These are phyloP conservation scores for Orientallactaga sibirica DNA, from an alignment of 2,797 vertebrate species.

Conservation along the genomic window DNA sequence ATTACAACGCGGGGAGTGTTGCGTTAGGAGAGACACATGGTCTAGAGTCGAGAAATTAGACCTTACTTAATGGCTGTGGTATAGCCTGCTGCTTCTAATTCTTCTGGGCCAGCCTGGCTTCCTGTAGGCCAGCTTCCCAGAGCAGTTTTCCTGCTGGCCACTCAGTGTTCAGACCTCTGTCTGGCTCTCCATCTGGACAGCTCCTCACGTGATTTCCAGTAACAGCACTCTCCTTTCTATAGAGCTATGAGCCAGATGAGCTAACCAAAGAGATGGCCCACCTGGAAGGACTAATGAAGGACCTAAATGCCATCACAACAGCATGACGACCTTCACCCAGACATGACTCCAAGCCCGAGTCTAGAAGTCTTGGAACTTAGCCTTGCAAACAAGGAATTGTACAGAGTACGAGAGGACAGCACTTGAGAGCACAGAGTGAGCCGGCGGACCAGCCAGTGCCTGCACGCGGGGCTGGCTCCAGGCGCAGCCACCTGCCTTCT, in stretches of 20 bases:
- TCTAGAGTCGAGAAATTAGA: not conserved
- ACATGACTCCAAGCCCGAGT: slow-evolving; percentile 75
- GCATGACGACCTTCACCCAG: slow-evolving; percentile 89
- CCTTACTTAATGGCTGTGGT: not conserved
- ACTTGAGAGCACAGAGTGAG: slow-evolving; percentile 66
- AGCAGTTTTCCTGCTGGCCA: slow-evolving; percentile 66
- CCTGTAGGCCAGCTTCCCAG: not conserved
- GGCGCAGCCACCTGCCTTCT: slow-evolving; percentile 74
- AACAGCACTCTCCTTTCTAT: slow-evolving; percentile 89
- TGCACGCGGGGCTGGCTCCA: slow-evolving; percentile 1
- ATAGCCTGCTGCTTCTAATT: not conserved
- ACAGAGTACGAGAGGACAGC: slow-evolving; percentile 86
- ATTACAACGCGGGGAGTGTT: not conserved
- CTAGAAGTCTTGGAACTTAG: slow-evolving; percentile 83
- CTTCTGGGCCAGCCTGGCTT: not conserved
- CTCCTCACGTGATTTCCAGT: slow-evolving; percentile 85
- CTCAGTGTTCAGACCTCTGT: not conserved
- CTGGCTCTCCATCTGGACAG: slow-evolving; percentile 73
- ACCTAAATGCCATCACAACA: slow-evolving; percentile 99
- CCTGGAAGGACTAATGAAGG: slow-evolving; percentile 99
- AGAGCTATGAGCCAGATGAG: slow-evolving; percentile 98
- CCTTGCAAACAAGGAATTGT: slow-evolving; percentile 88
- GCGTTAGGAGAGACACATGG: not conserved
- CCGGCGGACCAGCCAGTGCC: not conserved
- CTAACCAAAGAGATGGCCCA: slow-evolving; percentile 99